These are phyloP conservation scores for Anoplolepis gracilipes DNA, from an alignment of 1,140 invertebrate genomes.

Conservation along the genomic window DNA sequence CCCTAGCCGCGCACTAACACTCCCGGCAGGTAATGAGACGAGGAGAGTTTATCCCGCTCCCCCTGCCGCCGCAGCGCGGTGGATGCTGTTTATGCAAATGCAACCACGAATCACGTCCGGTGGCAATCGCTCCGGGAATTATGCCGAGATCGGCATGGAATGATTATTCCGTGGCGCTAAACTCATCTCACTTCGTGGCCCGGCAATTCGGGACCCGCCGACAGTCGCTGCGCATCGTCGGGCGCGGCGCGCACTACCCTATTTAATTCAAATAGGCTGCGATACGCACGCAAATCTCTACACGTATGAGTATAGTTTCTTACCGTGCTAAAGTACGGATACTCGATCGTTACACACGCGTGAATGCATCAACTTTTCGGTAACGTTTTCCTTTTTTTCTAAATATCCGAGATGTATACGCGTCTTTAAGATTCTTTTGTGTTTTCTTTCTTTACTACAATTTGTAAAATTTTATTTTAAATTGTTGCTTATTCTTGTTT, in stretches of 20 bases:
- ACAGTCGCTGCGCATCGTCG: constrained; percentile 33
- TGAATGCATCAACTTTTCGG: background rate
- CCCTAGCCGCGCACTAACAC: constrained; percentile 51
- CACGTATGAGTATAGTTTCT: constrained; percentile 25
- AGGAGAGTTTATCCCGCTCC: constrained; percentile 58
- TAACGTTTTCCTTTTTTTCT: background rate
- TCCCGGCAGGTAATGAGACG: constrained; percentile 57
- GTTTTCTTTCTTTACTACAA: background rate
- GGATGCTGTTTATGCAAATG: constrained; percentile 76
- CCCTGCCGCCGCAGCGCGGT: constrained; percentile 25
- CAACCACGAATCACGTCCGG: constrained; percentile 69
- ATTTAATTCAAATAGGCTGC: constrained; percentile 60
- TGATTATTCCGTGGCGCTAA: constrained; percentile 73
- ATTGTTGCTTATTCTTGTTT: background rate
- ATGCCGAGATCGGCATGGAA: constrained; percentile 70
- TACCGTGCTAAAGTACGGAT: background rate
- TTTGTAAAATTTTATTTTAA: background rate
- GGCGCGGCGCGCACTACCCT: constrained; percentile 36
- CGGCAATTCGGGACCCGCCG: constrained; percentile 61
- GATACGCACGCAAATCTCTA: constrained; percentile 41
- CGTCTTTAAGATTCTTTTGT: background rate
- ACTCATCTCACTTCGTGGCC: constrained; percentile 65
- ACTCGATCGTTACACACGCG: background rate
- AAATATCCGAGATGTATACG: background rate
- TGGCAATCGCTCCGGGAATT: constrained; percentile 73